Percentiles rank a stretch among this genome's conserved stretches.
These are phyloP conservation scores for Bovichtus variegatus DNA, from an alignment of 2,797 vertebrate species.

Conservation along the genomic window DNA sequence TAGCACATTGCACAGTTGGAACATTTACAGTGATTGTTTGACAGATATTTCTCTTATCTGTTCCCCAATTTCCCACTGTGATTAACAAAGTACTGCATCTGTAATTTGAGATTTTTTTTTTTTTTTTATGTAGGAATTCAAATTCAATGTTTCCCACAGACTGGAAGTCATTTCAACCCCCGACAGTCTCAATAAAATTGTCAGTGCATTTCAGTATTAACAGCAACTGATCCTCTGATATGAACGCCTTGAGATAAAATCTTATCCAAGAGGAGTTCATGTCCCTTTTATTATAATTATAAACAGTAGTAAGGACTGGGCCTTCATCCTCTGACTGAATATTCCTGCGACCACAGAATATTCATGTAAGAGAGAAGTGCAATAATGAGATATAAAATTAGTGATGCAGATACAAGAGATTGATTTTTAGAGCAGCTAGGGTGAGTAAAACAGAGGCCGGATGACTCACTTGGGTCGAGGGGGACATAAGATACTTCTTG, in stretches of 20 bases:
- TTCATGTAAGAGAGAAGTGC: conserved; percentile 20
- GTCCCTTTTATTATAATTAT: conserved; percentile 19
- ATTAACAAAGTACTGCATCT: background rate
- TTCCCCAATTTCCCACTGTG: background rate
- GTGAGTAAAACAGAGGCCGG: conserved; percentile 3
- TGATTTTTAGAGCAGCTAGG: conserved; percentile 25
- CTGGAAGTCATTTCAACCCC: background rate
- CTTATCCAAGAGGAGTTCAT: background rate
- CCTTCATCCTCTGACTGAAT: conserved; percentile 9
- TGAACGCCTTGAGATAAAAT: conserved; percentile 6
- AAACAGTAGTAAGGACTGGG: background rate
- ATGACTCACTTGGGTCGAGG: background rate
- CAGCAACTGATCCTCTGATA: conserved; percentile 21
- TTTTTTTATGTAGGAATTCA: background rate
- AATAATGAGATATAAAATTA: conserved; percentile 20
- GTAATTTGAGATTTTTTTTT: conserved; percentile 2
- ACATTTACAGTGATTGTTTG: background rate
- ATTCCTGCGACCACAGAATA: background rate
- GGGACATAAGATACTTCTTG: conserved; percentile 13
- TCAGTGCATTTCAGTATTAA: conserved; percentile 11
- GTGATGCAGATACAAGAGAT: conserved; percentile 20
- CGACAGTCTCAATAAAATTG: background rate
- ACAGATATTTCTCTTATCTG: background rate
- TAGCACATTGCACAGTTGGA: background rate
- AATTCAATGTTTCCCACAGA: background rate